Evolutionary conservation across 2,113 vertebrate species (phyloP), one percentile per base, ranked within the genome.

Genomic region (Alethe diademata): DNA sequence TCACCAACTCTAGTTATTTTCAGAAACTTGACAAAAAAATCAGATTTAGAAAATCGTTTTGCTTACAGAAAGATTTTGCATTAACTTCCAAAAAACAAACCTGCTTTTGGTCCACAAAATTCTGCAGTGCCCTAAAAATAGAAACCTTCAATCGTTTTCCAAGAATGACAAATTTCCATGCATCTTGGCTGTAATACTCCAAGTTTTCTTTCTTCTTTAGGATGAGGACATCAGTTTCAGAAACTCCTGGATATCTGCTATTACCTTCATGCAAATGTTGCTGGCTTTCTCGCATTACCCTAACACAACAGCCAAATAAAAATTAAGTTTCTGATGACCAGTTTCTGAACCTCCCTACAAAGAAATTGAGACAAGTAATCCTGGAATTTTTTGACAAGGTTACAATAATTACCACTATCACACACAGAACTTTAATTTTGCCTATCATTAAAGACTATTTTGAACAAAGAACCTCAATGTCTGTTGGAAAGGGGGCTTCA

Each of bases 1-100:
- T 1, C 1, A 54, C 0, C 1, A 64, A 43, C 10, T 25, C 35
- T 28, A 54, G 4, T 24, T 36, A 83, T 43, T 18, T 70, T 23
- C 12, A 56, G 6, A 51, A 82, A 65, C 4, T 31, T n/a, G 29
- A 8, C 8, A 5, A 26, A 70, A 70, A 65, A 64, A 17, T 4
- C 5, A 31, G 9, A 45, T 28, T 36, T 8, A 15, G 53, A 81
- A 74, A 23, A 51, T 6, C 2, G 51, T 26, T 75, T 76, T 56
- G 4, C 29, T 66, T 51, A 31, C 38, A 80, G 24, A 80, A 66
- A 36, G 53, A 36, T 15, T 87, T 36, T 61, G 33, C 23, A 56
- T 26, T 23, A 56, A 79, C 8, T 75, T 88, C 23, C 42, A 76
- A 17, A 88, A 91, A 81, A 62, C 20, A 62, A 51, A 67, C 5